Conservation (phyloP, 1,140 invertebrate species). For the Panagrolaimus sp. region DNA sequence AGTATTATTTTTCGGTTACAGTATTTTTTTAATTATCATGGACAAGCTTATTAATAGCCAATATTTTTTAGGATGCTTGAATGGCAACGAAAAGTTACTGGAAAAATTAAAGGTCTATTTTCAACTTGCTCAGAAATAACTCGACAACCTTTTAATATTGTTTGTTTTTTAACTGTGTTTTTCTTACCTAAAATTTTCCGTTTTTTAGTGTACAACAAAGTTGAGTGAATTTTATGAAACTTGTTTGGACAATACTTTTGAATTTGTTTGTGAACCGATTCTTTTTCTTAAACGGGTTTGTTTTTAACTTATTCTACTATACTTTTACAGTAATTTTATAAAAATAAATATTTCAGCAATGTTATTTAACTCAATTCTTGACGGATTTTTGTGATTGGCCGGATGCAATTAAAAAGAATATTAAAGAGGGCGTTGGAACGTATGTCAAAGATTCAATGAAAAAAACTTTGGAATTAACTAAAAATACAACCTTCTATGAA, state of each 20-base stretch:
- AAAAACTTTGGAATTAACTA: conserved; percentile 27
- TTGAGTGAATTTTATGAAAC: conserved; percentile 26
- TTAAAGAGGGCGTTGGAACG: conserved; percentile 38
- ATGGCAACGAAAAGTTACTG: conserved; percentile 30
- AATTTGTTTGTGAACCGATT: conserved; percentile 38
- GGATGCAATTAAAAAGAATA: conserved; percentile 29
- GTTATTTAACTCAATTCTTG: conserved; percentile 36
- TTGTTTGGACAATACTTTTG: conserved; percentile 30
- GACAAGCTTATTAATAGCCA: too few species aligned
- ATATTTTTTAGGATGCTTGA: conserved; percentile 38
- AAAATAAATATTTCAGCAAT: conserved; percentile 29
- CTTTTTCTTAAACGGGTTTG: conserved; percentile 26
- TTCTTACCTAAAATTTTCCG: background rate
- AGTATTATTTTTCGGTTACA: too few species aligned
- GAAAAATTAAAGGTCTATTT: conserved; percentile 26
- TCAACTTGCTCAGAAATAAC: conserved; percentile 28
- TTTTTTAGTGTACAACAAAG: conserved; percentile 31
- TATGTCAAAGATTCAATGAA: conserved; percentile 45
- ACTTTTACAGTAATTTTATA: too few species aligned
- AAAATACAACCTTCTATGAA: conserved; percentile 32
- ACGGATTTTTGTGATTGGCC: conserved; percentile 41
- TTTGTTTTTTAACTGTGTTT: conserved; percentile 17
- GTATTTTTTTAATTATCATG: background rate
- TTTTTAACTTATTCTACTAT: background rate
- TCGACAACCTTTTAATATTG: conserved; percentile 18